These are phyloP conservation scores for Napeogenes inachia DNA, from an alignment of 2,888 invertebrate genomes.

Conservation along the genomic window DNA sequence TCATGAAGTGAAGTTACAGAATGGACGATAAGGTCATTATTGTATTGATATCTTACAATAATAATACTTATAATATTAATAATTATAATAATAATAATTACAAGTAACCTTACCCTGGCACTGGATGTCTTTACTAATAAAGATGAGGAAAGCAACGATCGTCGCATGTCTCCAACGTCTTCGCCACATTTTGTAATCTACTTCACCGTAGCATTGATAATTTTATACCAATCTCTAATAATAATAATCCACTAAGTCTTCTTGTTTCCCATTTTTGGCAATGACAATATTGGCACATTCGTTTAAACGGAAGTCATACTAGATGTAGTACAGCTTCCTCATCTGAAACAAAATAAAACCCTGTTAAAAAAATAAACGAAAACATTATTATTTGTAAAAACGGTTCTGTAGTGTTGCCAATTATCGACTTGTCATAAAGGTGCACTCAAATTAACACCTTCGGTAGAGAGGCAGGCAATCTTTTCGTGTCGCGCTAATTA, in stretches of 20 bases:
- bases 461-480: constrained; percentile 8
- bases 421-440: constrained; percentile 20
- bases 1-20: too few species aligned
- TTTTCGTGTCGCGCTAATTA: constrained; percentile 19
- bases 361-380: constrained; percentile 14
- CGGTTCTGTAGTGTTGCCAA: constrained; percentile 11
- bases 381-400: neutral
- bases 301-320: constrained; percentile 47
- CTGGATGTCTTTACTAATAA: constrained; percentile 61
- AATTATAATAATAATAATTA: neutral
- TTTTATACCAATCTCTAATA: constrained; percentile 21
- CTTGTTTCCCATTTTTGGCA: constrained; percentile 27
- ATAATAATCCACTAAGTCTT: constrained; percentile 19
- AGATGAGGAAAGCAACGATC: constrained; percentile 64
- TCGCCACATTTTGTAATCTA: constrained; percentile 62
- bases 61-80: too few species aligned
- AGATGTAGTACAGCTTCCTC: constrained; percentile 52
- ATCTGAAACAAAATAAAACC: constrained; percentile 60
- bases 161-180: constrained; percentile 69
- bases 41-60: neutral
- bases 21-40: neutral
- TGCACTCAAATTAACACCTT: constrained; percentile 8
- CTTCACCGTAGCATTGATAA: constrained; percentile 68
- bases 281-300: constrained; percentile 30
- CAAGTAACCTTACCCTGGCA: constrained; percentile 60